Percentiles rank a stretch among this genome's conserved stretches.
Evolutionary conservation across 1,140 invertebrate species (phyloP).

Genomic region (Bradysia coprophila): DNA sequence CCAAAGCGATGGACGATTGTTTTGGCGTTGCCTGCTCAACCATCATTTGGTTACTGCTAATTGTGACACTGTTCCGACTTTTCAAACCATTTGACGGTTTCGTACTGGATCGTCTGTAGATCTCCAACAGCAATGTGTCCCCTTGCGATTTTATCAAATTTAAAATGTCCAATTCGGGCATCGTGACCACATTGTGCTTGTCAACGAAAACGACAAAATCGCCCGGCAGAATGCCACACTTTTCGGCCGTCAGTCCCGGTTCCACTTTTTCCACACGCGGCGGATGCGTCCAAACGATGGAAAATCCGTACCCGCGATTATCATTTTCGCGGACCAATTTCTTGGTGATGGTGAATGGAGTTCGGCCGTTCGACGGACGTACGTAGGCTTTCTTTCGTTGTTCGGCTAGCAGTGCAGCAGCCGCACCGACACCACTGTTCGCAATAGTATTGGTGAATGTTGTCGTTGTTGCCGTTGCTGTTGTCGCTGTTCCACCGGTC

Average conservation of each 20-base stretch:
- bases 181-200: slow-evolving; percentile 65
- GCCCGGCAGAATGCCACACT: slow-evolving; percentile 56
- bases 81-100: slow-evolving; percentile 9
- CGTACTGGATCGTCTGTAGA: slow-evolving; percentile 36
- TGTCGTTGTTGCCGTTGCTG: neutral
- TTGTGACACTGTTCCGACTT: slow-evolving; percentile 4
- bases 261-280: slow-evolving; percentile 76
- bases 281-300: slow-evolving; percentile 80
- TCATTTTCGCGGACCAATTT: slow-evolving; percentile 33
- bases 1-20: slow-evolving; percentile 4
- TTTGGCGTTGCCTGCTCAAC: slow-evolving; percentile 17
- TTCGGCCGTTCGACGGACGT: slow-evolving; percentile 34
- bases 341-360: slow-evolving; percentile 63
- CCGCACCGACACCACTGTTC: slow-evolving; percentile 2
- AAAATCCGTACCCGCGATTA: slow-evolving; percentile 64
- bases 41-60: slow-evolving; percentile 10
- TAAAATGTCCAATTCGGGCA: slow-evolving; percentile 52
- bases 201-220: slow-evolving; percentile 78
- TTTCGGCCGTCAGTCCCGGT: slow-evolving; percentile 56
- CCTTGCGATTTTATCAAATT: slow-evolving; percentile 44
- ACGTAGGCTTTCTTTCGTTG: slow-evolving; percentile 17
- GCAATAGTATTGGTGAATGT: slow-evolving; percentile 6
- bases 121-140: slow-evolving; percentile 44
- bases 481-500: slow-evolving; percentile 5
- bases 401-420: slow-evolving; percentile 2